Evolutionary conservation across 2,888 invertebrate species (phyloP).

Genomic region (Trilocha varians): DNA sequence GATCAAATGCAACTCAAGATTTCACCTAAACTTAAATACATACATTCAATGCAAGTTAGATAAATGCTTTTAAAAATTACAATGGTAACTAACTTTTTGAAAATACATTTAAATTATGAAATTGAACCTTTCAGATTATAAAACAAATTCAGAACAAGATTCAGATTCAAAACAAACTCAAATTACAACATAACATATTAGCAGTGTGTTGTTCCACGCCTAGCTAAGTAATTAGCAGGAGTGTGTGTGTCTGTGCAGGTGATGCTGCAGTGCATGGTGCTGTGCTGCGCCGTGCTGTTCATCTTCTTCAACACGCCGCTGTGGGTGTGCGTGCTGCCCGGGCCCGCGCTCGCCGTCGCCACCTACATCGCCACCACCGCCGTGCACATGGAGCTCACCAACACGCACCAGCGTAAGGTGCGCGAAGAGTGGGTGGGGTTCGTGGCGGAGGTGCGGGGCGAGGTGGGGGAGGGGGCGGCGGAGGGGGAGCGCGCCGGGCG

Average conservation of each 20-base stretch:
- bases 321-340: background rate
- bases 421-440: slow-evolving; percentile 71
- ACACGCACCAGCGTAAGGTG: slow-evolving; percentile 25
- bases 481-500: slow-evolving; percentile 6
- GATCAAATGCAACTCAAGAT: too few species aligned
- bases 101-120: too few species aligned
- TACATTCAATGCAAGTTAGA: too few species aligned
- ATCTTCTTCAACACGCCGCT: slow-evolving; percentile 74
- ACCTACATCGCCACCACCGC: slow-evolving; percentile 5
- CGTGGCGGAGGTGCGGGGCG: slow-evolving; percentile 34
- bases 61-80: too few species aligned
- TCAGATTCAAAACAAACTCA: too few species aligned
- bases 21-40: too few species aligned
- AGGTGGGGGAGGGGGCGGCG: slow-evolving; percentile 6
- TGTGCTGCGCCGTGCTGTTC: slow-evolving; percentile 75
- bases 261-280: slow-evolving; percentile 56
- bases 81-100: too few species aligned
- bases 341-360: background rate
- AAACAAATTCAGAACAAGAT: too few species aligned
- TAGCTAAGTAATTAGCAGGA: background rate
- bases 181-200: too few species aligned
- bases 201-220: background rate
- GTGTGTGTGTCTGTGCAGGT: background rate
- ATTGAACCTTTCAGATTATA: too few species aligned
- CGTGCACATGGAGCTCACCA: slow-evolving; percentile 3